Conservation (phyloP, 2,797 vertebrate genomes). For the Orientallactaga sibirica region DNA sequence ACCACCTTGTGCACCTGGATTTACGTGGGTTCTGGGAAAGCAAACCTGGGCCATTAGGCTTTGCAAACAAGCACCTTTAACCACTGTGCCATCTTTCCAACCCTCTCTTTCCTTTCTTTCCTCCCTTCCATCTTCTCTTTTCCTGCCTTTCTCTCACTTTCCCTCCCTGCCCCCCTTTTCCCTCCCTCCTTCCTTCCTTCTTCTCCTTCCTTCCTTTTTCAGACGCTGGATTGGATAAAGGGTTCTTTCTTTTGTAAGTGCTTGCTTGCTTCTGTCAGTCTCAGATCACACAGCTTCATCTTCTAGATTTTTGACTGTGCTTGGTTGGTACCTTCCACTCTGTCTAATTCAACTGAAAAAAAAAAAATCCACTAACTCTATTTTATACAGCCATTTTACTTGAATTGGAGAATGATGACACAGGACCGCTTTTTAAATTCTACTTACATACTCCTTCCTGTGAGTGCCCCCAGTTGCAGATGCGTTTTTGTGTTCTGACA, state of each 20-base stretch:
- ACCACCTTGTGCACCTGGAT: too few species aligned
- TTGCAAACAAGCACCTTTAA: too few species aligned
- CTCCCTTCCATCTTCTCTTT: not conserved
- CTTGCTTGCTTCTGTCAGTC: not conserved
- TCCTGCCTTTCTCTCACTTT: not conserved
- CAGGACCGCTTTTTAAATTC: not conserved
- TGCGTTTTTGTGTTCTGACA: slow-evolving; percentile 24
- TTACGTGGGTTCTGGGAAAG: too few species aligned
- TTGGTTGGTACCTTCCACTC: slow-evolving; percentile 18
- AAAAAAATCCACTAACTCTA: not conserved
- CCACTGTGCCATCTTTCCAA: too few species aligned
- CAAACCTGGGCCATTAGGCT: too few species aligned
- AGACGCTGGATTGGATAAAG: not conserved
- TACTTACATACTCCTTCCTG: not conserved
- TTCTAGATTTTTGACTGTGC: slow-evolving; percentile 1
- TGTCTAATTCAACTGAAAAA: slow-evolving; percentile 46
- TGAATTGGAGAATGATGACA: not conserved
- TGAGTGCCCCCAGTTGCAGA: not conserved
- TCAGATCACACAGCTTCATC: slow-evolving; percentile 14
- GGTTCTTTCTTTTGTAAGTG: not conserved
- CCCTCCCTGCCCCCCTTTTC: not conserved
- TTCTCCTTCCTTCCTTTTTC: too few species aligned
- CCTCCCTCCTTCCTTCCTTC: accelerated
- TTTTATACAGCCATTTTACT: slow-evolving; percentile 11
- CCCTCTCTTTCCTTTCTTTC: not conserved